Evolutionary conservation across 2,113 vertebrate genomes (phyloP).

Genomic region (Percopsis transmontana): DNA sequence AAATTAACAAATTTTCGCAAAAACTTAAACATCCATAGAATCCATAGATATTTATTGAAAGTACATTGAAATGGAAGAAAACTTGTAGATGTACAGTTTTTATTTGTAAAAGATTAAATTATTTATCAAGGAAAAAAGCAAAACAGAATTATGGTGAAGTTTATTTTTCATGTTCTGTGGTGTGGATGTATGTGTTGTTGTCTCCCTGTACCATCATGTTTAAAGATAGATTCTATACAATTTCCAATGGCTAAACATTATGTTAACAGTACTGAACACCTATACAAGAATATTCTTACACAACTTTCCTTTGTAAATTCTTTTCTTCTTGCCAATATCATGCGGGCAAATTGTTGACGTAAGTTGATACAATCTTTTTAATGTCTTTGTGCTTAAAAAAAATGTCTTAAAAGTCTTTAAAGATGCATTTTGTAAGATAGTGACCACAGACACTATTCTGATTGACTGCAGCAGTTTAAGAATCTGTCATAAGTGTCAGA

Average conservation of each 20-base stretch:
- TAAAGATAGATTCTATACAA: conserved; percentile 83
- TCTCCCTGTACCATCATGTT: conserved; percentile 96
- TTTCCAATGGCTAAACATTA: conserved; percentile 80
- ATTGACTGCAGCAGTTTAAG: conserved; percentile 38
- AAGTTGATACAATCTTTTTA: conserved; percentile 85
- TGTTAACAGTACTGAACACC: conserved; percentile 89
- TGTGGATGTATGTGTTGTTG: conserved; percentile 99
- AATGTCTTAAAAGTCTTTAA: conserved; percentile 55
- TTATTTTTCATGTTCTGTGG: conserved; percentile 99
- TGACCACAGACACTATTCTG: background rate
- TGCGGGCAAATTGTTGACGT: conserved; percentile 99
- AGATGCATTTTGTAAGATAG: conserved; percentile 62
- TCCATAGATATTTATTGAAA: conserved; percentile 85
- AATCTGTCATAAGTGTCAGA: conserved; percentile 1
- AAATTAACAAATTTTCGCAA: conserved; percentile 82
- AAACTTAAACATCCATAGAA: conserved; percentile 81
- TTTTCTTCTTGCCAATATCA: conserved; percentile 99
- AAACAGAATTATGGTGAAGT: conserved; percentile 88
- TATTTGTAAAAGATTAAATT: conserved; percentile 78
- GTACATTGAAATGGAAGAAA: conserved; percentile 69
- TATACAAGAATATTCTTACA: conserved; percentile 97
- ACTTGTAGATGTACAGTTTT: conserved; percentile 82
- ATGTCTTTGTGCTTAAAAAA: conserved; percentile 81
- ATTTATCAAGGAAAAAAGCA: conserved; percentile 82
- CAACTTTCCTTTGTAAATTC: conserved; percentile 99